These are phyloP conservation scores for Ctenosaura bakeri DNA, from an alignment of 2,797 vertebrate species.

Conservation along the genomic window DNA sequence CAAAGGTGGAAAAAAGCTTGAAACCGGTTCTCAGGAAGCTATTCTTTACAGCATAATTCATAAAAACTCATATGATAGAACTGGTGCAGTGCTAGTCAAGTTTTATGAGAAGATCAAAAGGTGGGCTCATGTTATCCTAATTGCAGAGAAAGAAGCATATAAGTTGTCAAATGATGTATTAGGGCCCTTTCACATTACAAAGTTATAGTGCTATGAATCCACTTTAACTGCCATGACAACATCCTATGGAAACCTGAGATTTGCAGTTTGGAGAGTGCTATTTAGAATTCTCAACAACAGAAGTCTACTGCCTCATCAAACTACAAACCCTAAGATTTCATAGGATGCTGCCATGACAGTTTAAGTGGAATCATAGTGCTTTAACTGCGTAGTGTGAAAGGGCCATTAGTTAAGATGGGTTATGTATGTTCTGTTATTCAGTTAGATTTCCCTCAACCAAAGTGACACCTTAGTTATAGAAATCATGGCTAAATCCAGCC, in stretches of 20 bases:
- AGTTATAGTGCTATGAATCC: too few species aligned
- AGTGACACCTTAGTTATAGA: background rate
- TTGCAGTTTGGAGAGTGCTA: too few species aligned
- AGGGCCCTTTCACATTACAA: too few species aligned
- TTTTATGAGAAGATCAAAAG: slow-evolving; percentile 6
- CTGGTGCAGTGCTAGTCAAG: background rate
- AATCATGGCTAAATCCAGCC: too few species aligned
- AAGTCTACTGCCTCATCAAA: too few species aligned
- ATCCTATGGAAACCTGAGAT: too few species aligned
- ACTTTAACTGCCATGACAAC: too few species aligned
- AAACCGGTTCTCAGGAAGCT: slow-evolving; percentile 1
- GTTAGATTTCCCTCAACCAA: background rate
- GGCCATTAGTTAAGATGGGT: background rate
- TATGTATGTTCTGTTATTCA: background rate
- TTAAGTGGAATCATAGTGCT: too few species aligned
- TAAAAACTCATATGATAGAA: background rate
- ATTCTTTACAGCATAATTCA: background rate
- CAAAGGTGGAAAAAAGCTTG: slow-evolving; percentile 13
- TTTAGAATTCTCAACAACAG: too few species aligned
- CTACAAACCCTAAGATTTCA: too few species aligned
- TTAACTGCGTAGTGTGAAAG: too few species aligned
- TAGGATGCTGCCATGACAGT: too few species aligned
- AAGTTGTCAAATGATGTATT: background rate
- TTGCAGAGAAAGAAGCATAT: background rate
- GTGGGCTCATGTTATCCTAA: background rate